Evolutionary conservation across 1,140 invertebrate species (phyloP).

Genomic region (Trypoxylus dichotomus): DNA sequence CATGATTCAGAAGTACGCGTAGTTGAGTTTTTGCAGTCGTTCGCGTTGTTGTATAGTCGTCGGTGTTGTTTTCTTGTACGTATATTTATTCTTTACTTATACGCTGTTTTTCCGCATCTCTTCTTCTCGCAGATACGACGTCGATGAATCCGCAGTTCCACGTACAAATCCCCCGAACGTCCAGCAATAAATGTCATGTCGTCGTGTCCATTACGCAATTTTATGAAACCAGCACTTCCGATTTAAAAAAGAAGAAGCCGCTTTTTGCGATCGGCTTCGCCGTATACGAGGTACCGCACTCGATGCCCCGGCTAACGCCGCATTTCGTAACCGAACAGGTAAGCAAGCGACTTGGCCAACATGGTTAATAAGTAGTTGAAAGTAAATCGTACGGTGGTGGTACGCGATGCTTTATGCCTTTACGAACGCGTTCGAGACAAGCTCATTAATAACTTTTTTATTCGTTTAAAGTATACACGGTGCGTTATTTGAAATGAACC

Average conservation of each 20-base stretch:
- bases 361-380: background rate
- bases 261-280: constrained; percentile 68
- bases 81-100: constrained; percentile 4
- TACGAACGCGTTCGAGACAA: background rate
- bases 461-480: too few species aligned
- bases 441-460: constrained; percentile 2
- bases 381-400: background rate
- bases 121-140: constrained; percentile 61
- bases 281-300: constrained; percentile 70
- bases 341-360: constrained; percentile 32
- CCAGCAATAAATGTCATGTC: constrained; percentile 68
- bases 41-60: background rate
- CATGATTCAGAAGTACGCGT: background rate
- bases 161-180: constrained; percentile 66
- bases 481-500: too few species aligned
- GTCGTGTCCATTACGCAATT: constrained; percentile 74
- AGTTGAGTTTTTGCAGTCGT: background rate
- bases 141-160: constrained; percentile 74
- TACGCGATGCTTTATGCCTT: background rate
- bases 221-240: constrained; percentile 60
- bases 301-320: constrained; percentile 62
- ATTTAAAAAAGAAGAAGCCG: constrained; percentile 54
- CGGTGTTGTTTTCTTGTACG: background rate
- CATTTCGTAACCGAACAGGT: constrained; percentile 66
- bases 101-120: background rate